Conservation (phyloP, 2,797 vertebrate genomes). For the Falco columbarius region DNA sequence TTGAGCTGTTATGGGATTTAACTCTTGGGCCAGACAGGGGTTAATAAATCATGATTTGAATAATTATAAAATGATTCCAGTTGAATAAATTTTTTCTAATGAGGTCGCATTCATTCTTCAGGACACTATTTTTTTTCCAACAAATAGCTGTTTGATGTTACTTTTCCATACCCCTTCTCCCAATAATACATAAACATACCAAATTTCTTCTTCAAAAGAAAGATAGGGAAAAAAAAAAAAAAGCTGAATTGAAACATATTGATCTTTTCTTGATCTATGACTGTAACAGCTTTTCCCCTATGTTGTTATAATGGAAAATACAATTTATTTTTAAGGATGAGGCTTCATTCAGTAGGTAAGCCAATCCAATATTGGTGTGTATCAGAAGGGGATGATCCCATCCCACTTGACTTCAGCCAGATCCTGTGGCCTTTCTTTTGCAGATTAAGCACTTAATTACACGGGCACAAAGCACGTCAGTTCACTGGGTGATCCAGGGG, state of each 20-base stretch:
- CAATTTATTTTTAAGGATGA: neutral
- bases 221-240: neutral
- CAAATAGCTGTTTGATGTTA: neutral
- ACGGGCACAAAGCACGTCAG: neutral
- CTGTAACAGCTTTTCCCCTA: neutral
- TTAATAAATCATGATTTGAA: constrained; percentile 66
- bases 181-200: neutral
- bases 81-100: too few species aligned
- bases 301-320: neutral
- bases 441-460: neutral
- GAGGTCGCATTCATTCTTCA: too few species aligned
- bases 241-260: neutral
- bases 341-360: neutral
- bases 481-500: neutral
- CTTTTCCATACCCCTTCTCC: neutral
- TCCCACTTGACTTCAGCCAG: neutral
- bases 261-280: neutral
- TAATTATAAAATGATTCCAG: constrained; percentile 19
- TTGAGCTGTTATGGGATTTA: constrained; percentile 51
- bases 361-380: neutral
- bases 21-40: neutral
- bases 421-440: neutral
- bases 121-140: neutral
- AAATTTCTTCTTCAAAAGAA: neutral
- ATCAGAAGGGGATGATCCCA: neutral